Percentiles rank a stretch among this genome's conserved stretches.
Evolutionary conservation across 1,140 invertebrate species (phyloP).

Genomic region (Hypsibius dujardini): DNA sequence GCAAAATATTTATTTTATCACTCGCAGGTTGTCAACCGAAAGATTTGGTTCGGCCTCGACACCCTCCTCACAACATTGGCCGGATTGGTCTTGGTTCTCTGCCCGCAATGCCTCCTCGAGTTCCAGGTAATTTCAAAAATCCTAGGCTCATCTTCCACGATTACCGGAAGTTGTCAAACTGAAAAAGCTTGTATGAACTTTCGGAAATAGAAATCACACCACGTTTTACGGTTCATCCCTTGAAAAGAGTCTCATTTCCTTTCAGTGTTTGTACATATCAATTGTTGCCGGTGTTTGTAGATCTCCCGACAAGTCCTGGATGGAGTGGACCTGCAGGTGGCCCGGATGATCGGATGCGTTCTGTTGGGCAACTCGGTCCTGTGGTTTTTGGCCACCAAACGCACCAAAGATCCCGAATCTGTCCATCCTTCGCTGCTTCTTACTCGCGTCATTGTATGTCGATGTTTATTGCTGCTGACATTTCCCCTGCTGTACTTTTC

Average conservation of each 20-base stretch:
- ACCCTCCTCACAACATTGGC: background rate
- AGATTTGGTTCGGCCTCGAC: constrained; percentile 13
- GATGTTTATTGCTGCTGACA: background rate
- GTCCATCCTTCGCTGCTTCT: background rate
- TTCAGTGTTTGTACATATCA: too few species aligned
- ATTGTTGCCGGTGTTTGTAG: background rate
- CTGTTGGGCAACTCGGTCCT: background rate
- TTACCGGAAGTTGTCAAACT: too few species aligned
- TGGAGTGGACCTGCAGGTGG: constrained; percentile 12
- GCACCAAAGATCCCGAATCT: constrained; percentile 6
- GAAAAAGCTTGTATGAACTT: too few species aligned
- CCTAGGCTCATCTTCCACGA: too few species aligned
- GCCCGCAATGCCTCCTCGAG: background rate
- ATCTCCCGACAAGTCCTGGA: background rate
- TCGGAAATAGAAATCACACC: too few species aligned
- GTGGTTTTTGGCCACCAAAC: background rate
- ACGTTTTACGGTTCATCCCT: too few species aligned
- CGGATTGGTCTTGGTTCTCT: background rate
- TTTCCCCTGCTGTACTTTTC: background rate
- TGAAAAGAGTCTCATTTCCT: too few species aligned
- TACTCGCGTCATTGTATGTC: constrained; percentile 2
- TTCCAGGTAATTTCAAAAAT: background rate
- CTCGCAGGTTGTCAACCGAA: background rate
- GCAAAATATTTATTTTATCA: too few species aligned
- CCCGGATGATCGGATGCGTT: background rate